A percentile compares a stretch with the other conserved stretches of the same genome.
Evolutionary conservation across 2,888 invertebrate genomes (phyloP).

Genomic region (Andrena flavipes): DNA sequence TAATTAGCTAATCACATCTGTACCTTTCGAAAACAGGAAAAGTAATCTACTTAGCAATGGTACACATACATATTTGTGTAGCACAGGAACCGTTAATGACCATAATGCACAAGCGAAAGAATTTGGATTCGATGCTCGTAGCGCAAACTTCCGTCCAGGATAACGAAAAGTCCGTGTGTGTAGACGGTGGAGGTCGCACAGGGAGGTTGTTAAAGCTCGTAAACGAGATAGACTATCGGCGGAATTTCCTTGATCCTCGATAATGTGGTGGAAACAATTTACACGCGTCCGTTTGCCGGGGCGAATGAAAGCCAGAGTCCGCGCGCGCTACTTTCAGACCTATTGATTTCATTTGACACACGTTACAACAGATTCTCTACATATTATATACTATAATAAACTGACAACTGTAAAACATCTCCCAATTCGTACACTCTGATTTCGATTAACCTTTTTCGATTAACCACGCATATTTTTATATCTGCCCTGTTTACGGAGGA

Average conservation of each 20-base stretch:
- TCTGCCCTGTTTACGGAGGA: too few relatives aligned
- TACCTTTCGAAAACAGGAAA: neutral
- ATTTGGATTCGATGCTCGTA: slow-evolving; percentile 17
- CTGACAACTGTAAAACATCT: neutral
- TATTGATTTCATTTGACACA: slow-evolving; percentile 18
- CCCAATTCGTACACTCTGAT: too few relatives aligned
- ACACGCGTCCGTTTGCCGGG: slow-evolving; percentile 64
- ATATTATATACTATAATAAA: neutral
- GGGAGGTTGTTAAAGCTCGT: slow-evolving; percentile 69
- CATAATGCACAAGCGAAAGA: slow-evolving; percentile 19
- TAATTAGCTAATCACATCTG: neutral
- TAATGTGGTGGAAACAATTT: slow-evolving; percentile 73
- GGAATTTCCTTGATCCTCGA: slow-evolving; percentile 75
- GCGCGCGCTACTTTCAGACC: slow-evolving; percentile 23
- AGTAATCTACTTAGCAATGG: neutral
- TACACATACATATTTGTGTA: neutral
- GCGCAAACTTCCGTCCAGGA: slow-evolving; percentile 41
- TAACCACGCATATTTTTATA: too few relatives aligned
- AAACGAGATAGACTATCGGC: slow-evolving; percentile 73
- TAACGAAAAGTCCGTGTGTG: slow-evolving; percentile 49
- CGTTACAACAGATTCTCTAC: neutral
- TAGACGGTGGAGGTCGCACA: slow-evolving; percentile 54
- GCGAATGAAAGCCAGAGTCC: slow-evolving; percentile 50
- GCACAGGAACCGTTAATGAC: slow-evolving; percentile 25
- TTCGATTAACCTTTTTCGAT: too few relatives aligned